Base-by-base conservation (phyloP, 2,888 invertebrate genomes). In the Melanotus villosus region DNA sequence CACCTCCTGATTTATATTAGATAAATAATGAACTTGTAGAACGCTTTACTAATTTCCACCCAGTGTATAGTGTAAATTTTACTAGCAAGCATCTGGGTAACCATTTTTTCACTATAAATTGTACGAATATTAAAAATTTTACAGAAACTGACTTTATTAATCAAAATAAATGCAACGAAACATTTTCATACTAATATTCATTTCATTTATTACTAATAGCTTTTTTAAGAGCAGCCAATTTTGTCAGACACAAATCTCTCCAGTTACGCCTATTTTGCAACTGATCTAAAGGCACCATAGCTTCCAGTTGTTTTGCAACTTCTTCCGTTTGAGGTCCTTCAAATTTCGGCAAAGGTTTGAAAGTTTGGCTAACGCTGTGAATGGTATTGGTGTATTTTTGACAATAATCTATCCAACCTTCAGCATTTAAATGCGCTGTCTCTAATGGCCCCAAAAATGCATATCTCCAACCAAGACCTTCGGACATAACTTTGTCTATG, bases 391-490 rank as follows among this genome's bases (percentile, higher is more conserved):
- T 84, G 77, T 91, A 91, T 2, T 88, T 82, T 38, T 89, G 87
- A 72, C 89, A 89, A 76, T 91, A 91, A 75, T 89, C 89, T 12
- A 84, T 83, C 84, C 90, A 89, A 6, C 97, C 97, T 85, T 96
- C 94, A 9, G 98, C 97, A 83, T 99, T 99, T 68, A 98, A 88
- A 85, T 97, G 97, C 0, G 95, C 94, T 0, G 97, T 96, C 87
- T 98, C 97, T 72, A 98, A 86, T 0, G 97, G 93, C 1, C 99
- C 99, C 68, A 98, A 88, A 86, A 98, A 98, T 5, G 98, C 98
- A 82, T 98, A 99, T 54, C 98, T 89, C 90, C 95, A 93, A 9
- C 98, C 98, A 36, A 99, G 89, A 7, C 98, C 98, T 81, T 96
- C 94, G 0, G 94, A 94, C 90, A 98, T 97, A 0, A 98, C 96